Percentiles rank a stretch among this genome's conserved stretches.
Evolutionary conservation across 2,888 invertebrate species (phyloP).

Genomic region (Latheticus oryzae): DNA sequence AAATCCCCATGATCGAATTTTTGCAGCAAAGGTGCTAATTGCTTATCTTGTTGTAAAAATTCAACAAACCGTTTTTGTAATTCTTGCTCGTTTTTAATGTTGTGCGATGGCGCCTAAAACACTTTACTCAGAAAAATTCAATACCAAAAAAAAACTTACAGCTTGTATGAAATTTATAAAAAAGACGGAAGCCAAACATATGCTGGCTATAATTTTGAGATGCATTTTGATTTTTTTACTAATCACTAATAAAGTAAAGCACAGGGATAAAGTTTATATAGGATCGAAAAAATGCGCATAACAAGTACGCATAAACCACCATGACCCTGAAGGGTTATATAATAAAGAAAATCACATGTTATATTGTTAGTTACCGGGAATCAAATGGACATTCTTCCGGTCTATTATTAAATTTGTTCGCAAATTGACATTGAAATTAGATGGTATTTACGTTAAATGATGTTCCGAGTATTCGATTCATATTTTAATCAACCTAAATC

Average conservation of each 20-base stretch:
- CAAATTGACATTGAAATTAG: constrained; percentile 51
- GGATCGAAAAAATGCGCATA: constrained; percentile 38
- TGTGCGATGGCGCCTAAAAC: constrained; percentile 35
- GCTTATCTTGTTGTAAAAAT: constrained; percentile 60
- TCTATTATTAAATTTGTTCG: constrained; percentile 48
- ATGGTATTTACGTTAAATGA: constrained; percentile 31
- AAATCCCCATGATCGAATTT: constrained; percentile 20
- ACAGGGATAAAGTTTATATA: constrained; percentile 41
- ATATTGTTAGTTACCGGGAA: constrained; percentile 50
- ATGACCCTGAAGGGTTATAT: constrained; percentile 56
- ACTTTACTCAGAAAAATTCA: constrained; percentile 1
- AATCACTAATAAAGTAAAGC: constrained; percentile 18
- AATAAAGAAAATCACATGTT: constrained; percentile 52
- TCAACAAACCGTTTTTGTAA: constrained; percentile 57
- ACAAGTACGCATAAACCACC: constrained; percentile 48
- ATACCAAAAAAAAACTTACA: constrained; percentile 40
- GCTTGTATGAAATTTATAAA: too few species aligned
- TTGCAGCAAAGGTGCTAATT: constrained; percentile 46
- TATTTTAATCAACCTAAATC: constrained; percentile 6
- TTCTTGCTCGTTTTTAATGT: constrained; percentile 42
- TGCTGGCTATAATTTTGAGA: constrained; percentile 33
- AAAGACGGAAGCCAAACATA: constrained; percentile 40
- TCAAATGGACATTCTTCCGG: constrained; percentile 51
- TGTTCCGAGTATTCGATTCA: constrained; percentile 11
- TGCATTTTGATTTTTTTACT: constrained; percentile 35